phyloP scores from a whole-genome alignment of 2,113 vertebrate species.

The Melanocharis versteri region DNA sequence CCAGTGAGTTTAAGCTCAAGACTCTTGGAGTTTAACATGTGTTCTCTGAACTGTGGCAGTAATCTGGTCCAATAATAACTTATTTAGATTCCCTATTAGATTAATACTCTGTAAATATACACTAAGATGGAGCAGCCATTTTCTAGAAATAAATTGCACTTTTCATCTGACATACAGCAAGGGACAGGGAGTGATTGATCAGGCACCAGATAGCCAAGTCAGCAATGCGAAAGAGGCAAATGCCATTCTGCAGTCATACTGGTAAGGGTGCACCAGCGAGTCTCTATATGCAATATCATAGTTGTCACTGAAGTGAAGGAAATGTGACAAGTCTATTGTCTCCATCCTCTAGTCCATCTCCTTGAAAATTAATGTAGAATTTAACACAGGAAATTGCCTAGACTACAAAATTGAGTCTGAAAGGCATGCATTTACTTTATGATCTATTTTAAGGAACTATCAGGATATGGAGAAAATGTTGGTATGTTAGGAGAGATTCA shows the following conservation, averaged over 20 bases:
- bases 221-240: background rate
- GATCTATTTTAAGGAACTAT: background rate
- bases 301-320: background rate
- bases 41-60: background rate
- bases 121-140: background rate
- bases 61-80: background rate
- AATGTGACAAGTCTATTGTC: background rate
- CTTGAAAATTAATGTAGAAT: background rate
- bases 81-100: background rate
- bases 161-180: background rate
- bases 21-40: background rate
- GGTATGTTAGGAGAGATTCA: background rate
- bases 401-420: background rate
- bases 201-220: background rate
- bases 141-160: background rate
- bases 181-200: background rate
- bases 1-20: background rate
- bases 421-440: background rate
- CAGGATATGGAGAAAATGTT: background rate
- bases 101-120: background rate
- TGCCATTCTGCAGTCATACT: background rate
- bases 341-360: background rate
- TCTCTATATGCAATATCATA: background rate
- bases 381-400: background rate
- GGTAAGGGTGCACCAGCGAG: background rate